Conservation (phyloP, 64 coral and sea anemone species). For the Stichodactyla mertensii region DNA sequence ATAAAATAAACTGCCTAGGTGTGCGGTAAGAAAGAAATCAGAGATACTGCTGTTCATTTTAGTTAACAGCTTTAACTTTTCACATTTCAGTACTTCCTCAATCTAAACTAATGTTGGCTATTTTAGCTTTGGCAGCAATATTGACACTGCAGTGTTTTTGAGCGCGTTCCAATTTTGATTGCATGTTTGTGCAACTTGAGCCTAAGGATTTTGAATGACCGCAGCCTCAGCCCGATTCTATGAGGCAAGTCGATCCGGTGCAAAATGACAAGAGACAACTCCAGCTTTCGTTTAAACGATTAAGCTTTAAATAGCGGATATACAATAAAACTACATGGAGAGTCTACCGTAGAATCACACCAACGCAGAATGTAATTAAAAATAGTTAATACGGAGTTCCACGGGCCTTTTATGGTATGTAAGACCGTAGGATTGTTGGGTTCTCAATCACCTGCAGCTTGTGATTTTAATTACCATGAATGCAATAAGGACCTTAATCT, state of each 20-base stretch:
- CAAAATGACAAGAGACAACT: background rate
- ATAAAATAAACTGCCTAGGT: no score
- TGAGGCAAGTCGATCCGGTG: background rate
- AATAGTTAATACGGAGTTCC: background rate
- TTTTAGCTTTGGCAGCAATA: background rate
- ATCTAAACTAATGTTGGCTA: background rate
- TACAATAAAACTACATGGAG: background rate
- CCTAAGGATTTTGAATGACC: background rate
- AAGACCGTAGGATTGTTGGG: no score
- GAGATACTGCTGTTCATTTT: no score
- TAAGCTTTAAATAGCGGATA: background rate
- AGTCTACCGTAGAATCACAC: background rate
- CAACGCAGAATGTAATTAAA: background rate
- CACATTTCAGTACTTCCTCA: no score
- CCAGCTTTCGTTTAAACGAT: background rate
- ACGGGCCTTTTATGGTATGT: background rate
- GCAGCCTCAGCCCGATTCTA: background rate
- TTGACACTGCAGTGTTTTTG: background rate
- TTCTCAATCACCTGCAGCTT: no score
- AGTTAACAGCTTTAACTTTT: no score
- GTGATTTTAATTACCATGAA: no score
- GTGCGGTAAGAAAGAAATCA: no score
- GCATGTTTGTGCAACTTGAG: background rate
- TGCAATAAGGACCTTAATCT: no score
- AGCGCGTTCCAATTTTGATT: background rate